Evolutionary conservation across 2,888 invertebrate genomes (phyloP), one percentile per base, ranked within the genome.

Genomic region (Anodontia alba): DNA sequence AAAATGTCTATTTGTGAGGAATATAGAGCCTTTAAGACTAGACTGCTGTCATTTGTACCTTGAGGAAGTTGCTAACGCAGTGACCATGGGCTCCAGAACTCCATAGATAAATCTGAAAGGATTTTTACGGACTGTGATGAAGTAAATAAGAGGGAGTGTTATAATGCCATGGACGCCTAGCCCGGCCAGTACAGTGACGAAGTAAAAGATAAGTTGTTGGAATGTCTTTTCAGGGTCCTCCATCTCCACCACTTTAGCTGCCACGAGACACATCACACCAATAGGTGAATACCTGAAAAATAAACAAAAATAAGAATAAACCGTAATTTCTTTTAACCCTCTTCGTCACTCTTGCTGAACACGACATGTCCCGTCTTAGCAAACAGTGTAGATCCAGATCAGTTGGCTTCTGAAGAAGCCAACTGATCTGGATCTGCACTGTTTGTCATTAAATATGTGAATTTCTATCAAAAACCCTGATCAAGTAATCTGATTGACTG

Each of bases 61-160:
- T 91, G 98, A 98, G 90, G 98, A 97, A 89, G 98, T 98, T 88
- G 98, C 98, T 93, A 97, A 97, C 66, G 98, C 98, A 73, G 98
- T 98, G 81, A 98, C 96, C 95, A 97, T 97, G 72, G 97, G 97
- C 92, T 97, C 97, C 70, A 97, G 96, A 86, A 98, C 96, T 78
- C 97, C 96, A 95, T 96, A 96, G 95, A 98, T 97, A 95, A 97
- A 98, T 94, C 96, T 96, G 95, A 96, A 97, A 8, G 98, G 98
- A 94, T 98, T 98, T 95, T 96, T 96, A 90, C 96, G 95, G 77
- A 97, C 95, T 93, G 98, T 96, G 80, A 97, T 92, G 94, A 97
- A 96, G 95, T 98, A 98, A 92, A 98, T 96, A 72, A 97, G 94
- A 94, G 98, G 98, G 96, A 98, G 96, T 91, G 98, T 96, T 76